These are phyloP conservation scores for Drosophila nikananu DNA, from an alignment of 1,140 invertebrate genomes.

Conservation along the genomic window DNA sequence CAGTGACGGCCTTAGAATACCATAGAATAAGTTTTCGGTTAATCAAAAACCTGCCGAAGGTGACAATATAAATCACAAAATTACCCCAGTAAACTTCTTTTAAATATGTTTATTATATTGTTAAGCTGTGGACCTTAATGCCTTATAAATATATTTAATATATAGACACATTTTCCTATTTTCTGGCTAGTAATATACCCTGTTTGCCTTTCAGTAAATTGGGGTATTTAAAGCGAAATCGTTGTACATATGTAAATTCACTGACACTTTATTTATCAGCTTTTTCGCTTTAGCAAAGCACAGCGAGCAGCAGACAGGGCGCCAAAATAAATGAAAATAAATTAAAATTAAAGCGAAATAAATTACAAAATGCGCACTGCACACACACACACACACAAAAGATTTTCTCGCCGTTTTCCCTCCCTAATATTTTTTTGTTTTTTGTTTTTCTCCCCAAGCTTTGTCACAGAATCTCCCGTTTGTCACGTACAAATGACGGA, in stretches of 20 bases:
- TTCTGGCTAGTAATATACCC: too few relatives aligned
- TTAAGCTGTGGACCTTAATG: too few relatives aligned
- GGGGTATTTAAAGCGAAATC: neutral
- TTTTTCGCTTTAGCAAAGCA: neutral
- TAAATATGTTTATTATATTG: too few relatives aligned
- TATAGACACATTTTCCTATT: too few relatives aligned
- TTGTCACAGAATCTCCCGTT: constrained; percentile 44
- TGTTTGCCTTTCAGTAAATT: neutral
- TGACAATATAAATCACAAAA: too few relatives aligned
- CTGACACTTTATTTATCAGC: constrained; percentile 9
- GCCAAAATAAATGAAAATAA: constrained; percentile 53
- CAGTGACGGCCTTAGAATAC: neutral
- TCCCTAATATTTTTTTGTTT: neutral
- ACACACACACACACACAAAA: neutral
- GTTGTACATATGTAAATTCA: neutral
- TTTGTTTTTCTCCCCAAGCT: neutral
- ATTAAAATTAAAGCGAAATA: constrained; percentile 78
- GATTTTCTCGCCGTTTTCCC: constrained; percentile 21
- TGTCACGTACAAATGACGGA: constrained; percentile 55
- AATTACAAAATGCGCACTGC: constrained; percentile 61
- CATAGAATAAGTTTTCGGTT: neutral
- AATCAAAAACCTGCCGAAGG: neutral
- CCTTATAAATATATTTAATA: too few relatives aligned
- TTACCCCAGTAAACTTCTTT: too few relatives aligned
- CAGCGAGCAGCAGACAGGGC: neutral